Conservation (phyloP, 2,888 invertebrate genomes). For the Torymus auratus region DNA sequence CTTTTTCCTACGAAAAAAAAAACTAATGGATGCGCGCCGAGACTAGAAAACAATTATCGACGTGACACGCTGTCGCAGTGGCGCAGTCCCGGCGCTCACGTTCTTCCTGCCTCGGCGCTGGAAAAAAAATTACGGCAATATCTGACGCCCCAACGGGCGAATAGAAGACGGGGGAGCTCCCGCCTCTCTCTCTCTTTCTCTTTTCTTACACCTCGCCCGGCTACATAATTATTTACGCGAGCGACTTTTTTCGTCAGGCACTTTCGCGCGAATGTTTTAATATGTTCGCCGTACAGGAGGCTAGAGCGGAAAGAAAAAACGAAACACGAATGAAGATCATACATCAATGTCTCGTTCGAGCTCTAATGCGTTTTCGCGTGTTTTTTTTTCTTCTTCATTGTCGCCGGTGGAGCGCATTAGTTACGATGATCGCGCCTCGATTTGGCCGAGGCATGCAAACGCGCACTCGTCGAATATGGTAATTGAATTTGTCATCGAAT, state of each 20-base stretch:
- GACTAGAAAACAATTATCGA: constrained; percentile 57
- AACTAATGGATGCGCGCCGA: constrained; percentile 5
- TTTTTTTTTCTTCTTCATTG: constrained; percentile 14
- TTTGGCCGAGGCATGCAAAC: constrained; percentile 39
- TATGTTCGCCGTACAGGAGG: constrained; percentile 34
- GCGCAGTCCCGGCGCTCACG: constrained; percentile 9
- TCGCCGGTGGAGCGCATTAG: constrained; percentile 35
- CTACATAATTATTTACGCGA: constrained; percentile 58
- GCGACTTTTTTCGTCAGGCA: constrained; percentile 28
- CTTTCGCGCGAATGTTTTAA: constrained; percentile 49
- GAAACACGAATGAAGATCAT: constrained; percentile 50
- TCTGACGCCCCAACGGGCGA: constrained; percentile 46
- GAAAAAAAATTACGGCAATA: constrained; percentile 65
- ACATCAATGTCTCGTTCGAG: constrained; percentile 58
- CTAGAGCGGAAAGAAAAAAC: constrained; percentile 8
- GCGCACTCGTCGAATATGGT: constrained; percentile 23
- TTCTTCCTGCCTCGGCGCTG: constrained; percentile 49
- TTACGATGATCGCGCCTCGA: constrained; percentile 29
- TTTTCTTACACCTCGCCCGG: background rate
- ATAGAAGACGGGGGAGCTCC: constrained; percentile 9
- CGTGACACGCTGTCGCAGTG: constrained; percentile 43
- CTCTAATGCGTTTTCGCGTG: constrained; percentile 53
- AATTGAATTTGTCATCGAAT: constrained; percentile 34
- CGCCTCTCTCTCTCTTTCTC: constrained; percentile 25
- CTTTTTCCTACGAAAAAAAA: constrained; percentile 9